Base-by-base conservation (phyloP, 2,113 vertebrate species). In the Engystomops pustulosus region DNA sequence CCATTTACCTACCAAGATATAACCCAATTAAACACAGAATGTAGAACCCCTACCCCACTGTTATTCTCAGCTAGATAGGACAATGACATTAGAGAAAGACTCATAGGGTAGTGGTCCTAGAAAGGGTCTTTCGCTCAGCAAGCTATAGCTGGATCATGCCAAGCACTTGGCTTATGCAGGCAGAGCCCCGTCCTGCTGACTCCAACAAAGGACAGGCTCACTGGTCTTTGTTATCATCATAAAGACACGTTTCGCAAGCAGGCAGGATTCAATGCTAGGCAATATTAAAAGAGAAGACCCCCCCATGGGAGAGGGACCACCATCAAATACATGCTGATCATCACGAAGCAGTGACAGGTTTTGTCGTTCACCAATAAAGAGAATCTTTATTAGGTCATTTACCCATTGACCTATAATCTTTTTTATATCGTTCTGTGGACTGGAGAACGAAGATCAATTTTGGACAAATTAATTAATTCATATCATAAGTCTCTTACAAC, bases 221-320 rank as follows among this genome's bases (percentile, higher is more conserved):
- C 45, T 11, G 58, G 15, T n/a, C 72, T 84, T 84, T 84, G 72
- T 84, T 55, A 38, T 78, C 18, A 84, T 58, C 60, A 84, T 65
- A 79, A 78, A 69, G 72, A 53, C 47, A 44, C 45, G 27, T 17
- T 79, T 51, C 17, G 25, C 32, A 44, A 79, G n/a, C 47, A 49
- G n/a, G 68, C 55, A 67, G 32, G 53, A 58, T 27, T 44, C 14
- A 65, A 41, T 18, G 20, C 47, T 9, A 70, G 30, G 8, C 32
- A 41, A 27, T 30, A 72, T 17, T 68, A 6, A 36, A 9, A 65
- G 55, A 11, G 3, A 25, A 44, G 34, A 32, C n/a, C n/a, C n/a
- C 51, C 15, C 23, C 32, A 20, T 18, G n/a, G 79, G 18, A 23
- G 41, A 34, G 49, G 49, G 80, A 23, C 38, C 38, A 30, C 41